Evolutionary conservation across 1,140 invertebrate species (phyloP), one percentile per base, ranked within the genome.

Genomic region (Drosophila kurseongensis): DNA sequence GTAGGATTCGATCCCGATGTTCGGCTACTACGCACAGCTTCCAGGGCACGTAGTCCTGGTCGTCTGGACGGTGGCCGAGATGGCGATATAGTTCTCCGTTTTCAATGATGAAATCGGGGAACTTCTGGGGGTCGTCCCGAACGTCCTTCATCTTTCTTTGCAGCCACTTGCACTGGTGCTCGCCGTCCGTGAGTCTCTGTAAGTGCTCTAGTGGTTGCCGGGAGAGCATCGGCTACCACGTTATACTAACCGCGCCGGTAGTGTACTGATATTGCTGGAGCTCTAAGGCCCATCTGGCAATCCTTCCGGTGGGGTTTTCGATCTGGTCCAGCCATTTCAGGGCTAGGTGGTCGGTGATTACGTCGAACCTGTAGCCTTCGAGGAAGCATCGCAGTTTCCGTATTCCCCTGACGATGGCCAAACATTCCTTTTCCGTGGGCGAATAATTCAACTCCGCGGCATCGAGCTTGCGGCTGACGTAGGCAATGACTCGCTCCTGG

Each of bases 21-120:
- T 56, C n/a, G 2, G 18, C n/a, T 18, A 16, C 54, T 10, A 42
- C 7, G 13, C 54, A 29, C 13, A 56, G 36, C 5, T 42, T 56
- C 38, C 54, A 42, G 0, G 38, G 13, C 4, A 42, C 1, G 23
- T 18, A 29, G 12, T 56, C 54, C 2, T 42, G 5, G 23, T 56
- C 40, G 5, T 10, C 23, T 9, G 38, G 54, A 4, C 38, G 36
- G 7, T 16, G 40, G 6, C 54, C 40, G 12, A 56, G n/a, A 12
- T 42, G 18, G 8, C 40, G 36, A 23, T 56, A 56, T 13, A 56
- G 12, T 29, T 57, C n/a, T 29, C 14, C n/a, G 41, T 57, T 44
- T 14, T 57, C 55, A 9, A 45, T 29, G 23, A n/a, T 57, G n/a
- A 29, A 57, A 1, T 57, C 54, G 5, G 54, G 54, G 12, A 41